Base-by-base conservation (phyloP, 1,140 invertebrate genomes). In the Harpegnathos saltator region DNA sequence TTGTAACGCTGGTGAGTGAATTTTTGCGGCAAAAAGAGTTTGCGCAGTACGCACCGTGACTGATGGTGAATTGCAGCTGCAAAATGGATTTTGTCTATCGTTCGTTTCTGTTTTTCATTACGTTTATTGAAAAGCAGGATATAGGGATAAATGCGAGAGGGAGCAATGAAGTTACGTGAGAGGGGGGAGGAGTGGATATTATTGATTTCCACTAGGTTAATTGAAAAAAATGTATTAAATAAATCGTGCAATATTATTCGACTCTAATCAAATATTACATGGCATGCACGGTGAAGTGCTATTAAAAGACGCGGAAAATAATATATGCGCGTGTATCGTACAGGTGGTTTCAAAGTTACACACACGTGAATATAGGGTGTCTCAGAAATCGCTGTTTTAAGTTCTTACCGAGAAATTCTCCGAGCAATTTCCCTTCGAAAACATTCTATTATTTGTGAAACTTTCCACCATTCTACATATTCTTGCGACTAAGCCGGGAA, bases 171-270 rank as follows among this genome's bases (percentile, higher is more conserved):
- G 44, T 80, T 48, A 44, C 33, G 69, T 29, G n/a, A 22, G 14
- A n/a, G n/a, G n/a, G n/a, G n/a, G n/a, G n/a, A n/a, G n/a, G n/a
- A 22, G 33, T 5, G 22, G 44, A 24, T 24, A 69, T 58, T 78
- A 48, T 71, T 44, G 38, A 71, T 71, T 80, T 80, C 9, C 66
- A 29, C 52, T 80, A 71, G 33, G 24, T 80, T 80, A 80, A 80
- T 80, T 69, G 26, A 80, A 71, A 80, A 69, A 80, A 71, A 71
- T 71, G 68, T 12, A 22, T 14, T 69, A 80, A 78, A 80, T 80
- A 59, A 65, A 80, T 22, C 69, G 56, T 33, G 44, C 44, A 38
- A 78, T 19, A 68, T 68, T 78, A 66, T 22, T 56, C 56, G 75
- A 68, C 68, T 78, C 19, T 68, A 66, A 44, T 38, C 29, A 68